phyloP scores from a whole-genome alignment of 2,113 vertebrate species.

The Boleophthalmus pectinirostris region DNA sequence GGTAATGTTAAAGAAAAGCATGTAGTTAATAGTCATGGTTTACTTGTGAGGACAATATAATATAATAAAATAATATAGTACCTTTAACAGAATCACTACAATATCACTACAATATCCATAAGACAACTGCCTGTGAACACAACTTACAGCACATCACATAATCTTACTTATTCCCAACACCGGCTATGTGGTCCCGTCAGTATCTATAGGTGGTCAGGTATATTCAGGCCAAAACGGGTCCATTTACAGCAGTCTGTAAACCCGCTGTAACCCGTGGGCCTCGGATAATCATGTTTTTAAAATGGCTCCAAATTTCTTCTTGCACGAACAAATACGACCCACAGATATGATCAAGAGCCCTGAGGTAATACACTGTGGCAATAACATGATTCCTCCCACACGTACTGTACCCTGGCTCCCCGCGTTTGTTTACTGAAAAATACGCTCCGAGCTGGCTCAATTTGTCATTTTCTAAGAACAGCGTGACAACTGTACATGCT shows the following conservation, averaged over 20 bases:
- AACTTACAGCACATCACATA: background rate
- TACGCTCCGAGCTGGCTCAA: slow-evolving; percentile 15
- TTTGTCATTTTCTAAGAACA: slow-evolving; percentile 27
- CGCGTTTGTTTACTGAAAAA: slow-evolving; percentile 13
- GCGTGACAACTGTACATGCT: slow-evolving; percentile 25
- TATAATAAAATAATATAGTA: too few species aligned
- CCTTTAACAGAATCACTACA: too few species aligned
- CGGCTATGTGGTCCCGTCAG: background rate
- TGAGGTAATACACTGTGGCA: slow-evolving; percentile 28
- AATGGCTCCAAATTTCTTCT: slow-evolving; percentile 55
- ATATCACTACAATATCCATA: too few species aligned
- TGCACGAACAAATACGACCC: slow-evolving; percentile 34
- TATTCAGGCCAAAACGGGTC: background rate
- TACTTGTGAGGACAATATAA: too few species aligned
- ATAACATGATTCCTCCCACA: slow-evolving; percentile 41
- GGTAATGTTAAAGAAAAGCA: too few species aligned
- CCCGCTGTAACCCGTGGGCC: background rate
- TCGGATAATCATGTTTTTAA: slow-evolving; percentile 51
- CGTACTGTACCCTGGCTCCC: slow-evolving; percentile 17
- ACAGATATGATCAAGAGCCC: slow-evolving; percentile 31
- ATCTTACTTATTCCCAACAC: background rate
- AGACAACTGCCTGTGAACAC: too few species aligned
- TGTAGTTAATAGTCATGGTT: too few species aligned
- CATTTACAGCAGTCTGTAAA: background rate
- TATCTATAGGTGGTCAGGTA: background rate